These are phyloP conservation scores for Silurus meridionalis DNA, from an alignment of 2,113 vertebrate species.

Conservation along the genomic window DNA sequence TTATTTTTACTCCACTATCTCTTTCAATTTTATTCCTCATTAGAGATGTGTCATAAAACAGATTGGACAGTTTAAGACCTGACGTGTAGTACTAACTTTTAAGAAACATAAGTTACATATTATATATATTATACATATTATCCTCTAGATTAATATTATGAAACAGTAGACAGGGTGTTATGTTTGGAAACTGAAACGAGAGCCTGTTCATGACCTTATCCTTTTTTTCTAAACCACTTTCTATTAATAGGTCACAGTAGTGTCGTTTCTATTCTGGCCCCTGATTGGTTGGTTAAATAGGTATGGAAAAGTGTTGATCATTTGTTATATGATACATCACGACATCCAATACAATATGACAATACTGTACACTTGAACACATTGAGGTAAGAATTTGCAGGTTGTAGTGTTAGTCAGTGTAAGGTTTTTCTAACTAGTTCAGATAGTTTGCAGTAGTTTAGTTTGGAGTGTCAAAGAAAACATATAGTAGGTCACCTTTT, in stretches of 20 bases:
- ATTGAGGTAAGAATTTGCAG: neutral
- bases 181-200: slow-evolving; percentile 14
- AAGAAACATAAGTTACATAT: neutral
- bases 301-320: neutral
- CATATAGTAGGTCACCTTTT: neutral
- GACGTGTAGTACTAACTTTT: neutral
- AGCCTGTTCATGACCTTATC: neutral
- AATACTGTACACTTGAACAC: neutral
- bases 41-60: neutral
- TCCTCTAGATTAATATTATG: neutral
- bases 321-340: neutral
- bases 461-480: neutral
- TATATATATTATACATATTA: neutral
- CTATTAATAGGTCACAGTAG: neutral
- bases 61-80: neutral
- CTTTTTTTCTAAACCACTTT: neutral
- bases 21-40: neutral
- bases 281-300: neutral
- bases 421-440: no score
- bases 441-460: neutral
- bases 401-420: neutral
- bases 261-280: neutral
- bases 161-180: neutral
- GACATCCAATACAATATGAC: neutral
- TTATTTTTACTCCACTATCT: neutral